phyloP scores from a whole-genome alignment of 2,113 vertebrate genomes.

The Aleadryas rufinucha region DNA sequence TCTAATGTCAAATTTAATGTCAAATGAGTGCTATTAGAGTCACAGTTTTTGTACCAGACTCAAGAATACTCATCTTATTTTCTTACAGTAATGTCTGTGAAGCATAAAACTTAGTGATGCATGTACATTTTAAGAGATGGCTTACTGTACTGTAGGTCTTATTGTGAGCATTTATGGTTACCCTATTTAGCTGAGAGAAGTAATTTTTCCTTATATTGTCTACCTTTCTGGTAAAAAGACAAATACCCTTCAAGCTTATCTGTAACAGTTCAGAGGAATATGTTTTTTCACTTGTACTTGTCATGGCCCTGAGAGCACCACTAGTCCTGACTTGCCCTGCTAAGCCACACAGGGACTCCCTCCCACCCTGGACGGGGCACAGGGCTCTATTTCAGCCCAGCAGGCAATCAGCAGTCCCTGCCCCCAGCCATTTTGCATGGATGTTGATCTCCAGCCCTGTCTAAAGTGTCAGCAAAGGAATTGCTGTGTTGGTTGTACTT shows the following conservation, averaged over 20 bases:
- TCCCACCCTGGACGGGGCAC: background rate
- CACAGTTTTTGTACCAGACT: background rate
- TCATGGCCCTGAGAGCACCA: background rate
- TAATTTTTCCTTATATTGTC: background rate
- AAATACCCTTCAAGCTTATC: background rate
- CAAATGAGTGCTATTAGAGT: background rate
- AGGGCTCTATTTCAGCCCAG: background rate
- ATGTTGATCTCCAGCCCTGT: background rate
- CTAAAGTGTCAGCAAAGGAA: background rate
- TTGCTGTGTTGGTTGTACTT: background rate
- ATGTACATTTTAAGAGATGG: background rate
- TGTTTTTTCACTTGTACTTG: background rate
- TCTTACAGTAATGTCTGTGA: background rate
- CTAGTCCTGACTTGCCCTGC: background rate
- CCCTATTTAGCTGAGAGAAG: background rate
- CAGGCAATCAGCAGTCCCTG: rapidly evolving
- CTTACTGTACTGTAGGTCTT: background rate
- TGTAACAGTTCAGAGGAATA: background rate
- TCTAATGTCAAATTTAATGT: background rate
- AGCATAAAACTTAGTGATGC: background rate
- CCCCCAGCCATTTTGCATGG: background rate
- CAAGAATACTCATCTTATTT: background rate
- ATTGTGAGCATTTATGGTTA: background rate
- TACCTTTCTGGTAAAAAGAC: background rate
- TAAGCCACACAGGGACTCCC: background rate